Evolutionary conservation across 2,797 vertebrate species (phyloP).

Genomic region (Tangara arthus): DNA sequence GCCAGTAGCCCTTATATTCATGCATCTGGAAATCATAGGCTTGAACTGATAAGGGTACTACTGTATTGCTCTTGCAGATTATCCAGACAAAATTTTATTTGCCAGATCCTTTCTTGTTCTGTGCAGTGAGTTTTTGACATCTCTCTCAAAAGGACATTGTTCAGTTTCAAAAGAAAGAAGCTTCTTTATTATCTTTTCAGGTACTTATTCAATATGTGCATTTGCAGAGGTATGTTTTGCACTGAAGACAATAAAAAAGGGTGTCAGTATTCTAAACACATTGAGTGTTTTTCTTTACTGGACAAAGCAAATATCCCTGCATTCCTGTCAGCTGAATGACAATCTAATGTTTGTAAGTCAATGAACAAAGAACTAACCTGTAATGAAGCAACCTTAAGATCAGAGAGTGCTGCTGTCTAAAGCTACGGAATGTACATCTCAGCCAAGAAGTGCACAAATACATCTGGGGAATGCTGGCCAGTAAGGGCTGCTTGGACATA

Average conservation of each 20-base stretch:
- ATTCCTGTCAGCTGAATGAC: background rate
- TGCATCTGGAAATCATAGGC: background rate
- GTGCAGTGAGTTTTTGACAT: background rate
- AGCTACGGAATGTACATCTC: rapidly evolving
- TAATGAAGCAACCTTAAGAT: background rate
- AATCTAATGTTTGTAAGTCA: background rate
- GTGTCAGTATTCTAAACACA: background rate
- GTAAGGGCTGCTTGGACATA: background rate
- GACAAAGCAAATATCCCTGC: background rate
- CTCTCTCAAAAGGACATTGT: background rate
- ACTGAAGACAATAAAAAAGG: background rate
- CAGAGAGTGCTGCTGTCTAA: background rate
- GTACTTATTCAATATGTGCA: background rate
- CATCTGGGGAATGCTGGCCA: background rate
- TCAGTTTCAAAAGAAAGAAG: background rate
- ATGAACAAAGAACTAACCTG: background rate
- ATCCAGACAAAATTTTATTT: background rate
- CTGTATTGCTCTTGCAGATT: background rate
- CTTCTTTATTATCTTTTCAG: background rate
- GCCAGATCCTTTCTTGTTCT: background rate
- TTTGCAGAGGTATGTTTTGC: background rate
- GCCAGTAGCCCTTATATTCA: background rate
- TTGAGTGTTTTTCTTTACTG: background rate
- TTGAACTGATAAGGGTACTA: background rate
- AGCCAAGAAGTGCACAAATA: background rate